phyloP scores from a whole-genome alignment of 1,140 invertebrate species.

The Chymomyza costata region DNA sequence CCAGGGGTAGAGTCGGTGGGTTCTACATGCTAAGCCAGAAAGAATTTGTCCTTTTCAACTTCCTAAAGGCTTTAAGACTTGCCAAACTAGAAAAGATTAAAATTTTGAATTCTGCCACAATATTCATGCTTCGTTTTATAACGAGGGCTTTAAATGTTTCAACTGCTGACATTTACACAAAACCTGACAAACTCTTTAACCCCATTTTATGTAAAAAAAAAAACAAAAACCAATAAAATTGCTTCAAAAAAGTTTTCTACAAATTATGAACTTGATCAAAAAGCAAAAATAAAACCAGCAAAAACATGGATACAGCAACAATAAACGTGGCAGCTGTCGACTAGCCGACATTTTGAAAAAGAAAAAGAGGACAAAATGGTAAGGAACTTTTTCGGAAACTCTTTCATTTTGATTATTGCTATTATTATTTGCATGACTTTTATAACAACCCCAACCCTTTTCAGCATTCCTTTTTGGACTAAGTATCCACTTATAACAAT shows the following conservation, averaged over 20 bases:
- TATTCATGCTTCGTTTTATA: background rate
- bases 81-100: conserved; percentile 9
- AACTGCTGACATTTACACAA: too few relatives aligned
- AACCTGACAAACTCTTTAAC: too few relatives aligned
- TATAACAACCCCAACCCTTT: conserved; percentile 34
- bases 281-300: conserved; percentile 47
- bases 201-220: conserved; percentile 10
- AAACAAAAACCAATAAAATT: conserved; percentile 28
- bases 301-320: too few relatives aligned
- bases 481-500: conserved; percentile 40
- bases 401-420: conserved; percentile 53
- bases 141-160: too few relatives aligned
- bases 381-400: conserved; percentile 33
- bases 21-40: too few relatives aligned
- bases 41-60: conserved; percentile 4
- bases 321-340: conserved; percentile 27
- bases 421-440: conserved; percentile 54
- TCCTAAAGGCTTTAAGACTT: background rate
- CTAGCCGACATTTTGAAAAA: conserved; percentile 50
- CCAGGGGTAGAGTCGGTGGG: too few relatives aligned
- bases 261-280: conserved; percentile 53
- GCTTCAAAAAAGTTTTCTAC: conserved; percentile 48
- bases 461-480: conserved; percentile 10
- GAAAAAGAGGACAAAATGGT: conserved; percentile 34
- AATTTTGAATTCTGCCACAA: background rate